Conservation (phyloP, 2,888 invertebrate species). For the Sphinx pinastri region DNA sequence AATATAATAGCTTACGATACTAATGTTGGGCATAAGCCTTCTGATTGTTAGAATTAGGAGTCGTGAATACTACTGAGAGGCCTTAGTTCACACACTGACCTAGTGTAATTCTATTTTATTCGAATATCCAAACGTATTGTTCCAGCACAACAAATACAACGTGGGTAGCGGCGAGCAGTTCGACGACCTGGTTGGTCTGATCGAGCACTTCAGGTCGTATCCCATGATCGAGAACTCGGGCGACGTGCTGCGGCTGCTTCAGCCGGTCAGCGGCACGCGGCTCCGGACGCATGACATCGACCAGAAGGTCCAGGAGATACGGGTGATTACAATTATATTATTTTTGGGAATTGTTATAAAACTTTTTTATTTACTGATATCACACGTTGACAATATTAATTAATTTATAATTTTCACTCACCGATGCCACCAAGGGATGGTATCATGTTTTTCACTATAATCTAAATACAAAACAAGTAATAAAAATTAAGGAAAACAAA, state of each 20-base stretch:
- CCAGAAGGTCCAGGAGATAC: conserved; percentile 58
- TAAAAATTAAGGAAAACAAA: not conserved
- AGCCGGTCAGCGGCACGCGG: conserved; percentile 97
- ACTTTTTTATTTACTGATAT: too few species aligned
- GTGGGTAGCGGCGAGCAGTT: conserved; percentile 99
- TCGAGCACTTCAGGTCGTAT: conserved; percentile 97
- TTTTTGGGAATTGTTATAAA: too few species aligned
- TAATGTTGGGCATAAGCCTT: too few species aligned
- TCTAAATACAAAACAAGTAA: not conserved
- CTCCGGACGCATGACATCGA: conserved; percentile 81
- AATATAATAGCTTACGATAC: too few species aligned
- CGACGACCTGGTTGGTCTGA: conserved; percentile 94
- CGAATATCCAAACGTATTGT: not conserved
- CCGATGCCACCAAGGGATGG: too few species aligned
- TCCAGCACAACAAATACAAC: conserved; percentile 94
- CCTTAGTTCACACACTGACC: too few species aligned
- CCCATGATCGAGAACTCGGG: conserved; percentile 99
- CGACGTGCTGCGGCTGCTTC: conserved; percentile 95
- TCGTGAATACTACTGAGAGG: too few species aligned
- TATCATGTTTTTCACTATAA: not conserved
- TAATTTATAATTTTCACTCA: too few species aligned
- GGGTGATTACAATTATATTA: conserved; percentile 42
- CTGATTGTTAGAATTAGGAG: too few species aligned
- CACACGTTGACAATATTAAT: too few species aligned
- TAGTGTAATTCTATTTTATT: too few species aligned